Evolutionary conservation across 2,797 vertebrate genomes (phyloP), one percentile per base, ranked within the genome.

Genomic region (Tenualosa ilisha): DNA sequence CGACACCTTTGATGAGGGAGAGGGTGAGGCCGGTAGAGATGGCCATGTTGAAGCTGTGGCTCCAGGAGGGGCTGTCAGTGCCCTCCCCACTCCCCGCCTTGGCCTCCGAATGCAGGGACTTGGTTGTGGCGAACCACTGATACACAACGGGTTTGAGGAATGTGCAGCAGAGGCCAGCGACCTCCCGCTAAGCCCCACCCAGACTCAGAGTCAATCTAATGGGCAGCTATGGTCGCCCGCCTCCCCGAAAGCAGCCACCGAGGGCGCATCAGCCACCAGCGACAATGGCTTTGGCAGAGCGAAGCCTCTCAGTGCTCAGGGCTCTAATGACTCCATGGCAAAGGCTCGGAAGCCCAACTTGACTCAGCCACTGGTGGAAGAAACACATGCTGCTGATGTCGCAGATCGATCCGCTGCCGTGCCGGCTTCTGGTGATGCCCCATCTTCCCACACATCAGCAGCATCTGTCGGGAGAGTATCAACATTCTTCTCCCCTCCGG

Each of bases 131-230:
- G 94, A 59, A 26, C 93, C 84, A 0, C 90, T 96, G 8, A 91
- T 97, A 26, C 93, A 96, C 37, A 99, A 98, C 51, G 97, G 98
- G 0, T 97, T 97, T 12, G 93, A 95, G 0, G 92, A 91, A 3
- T 0, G 92, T 0, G 94, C 95, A 0, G 53, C 88, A 0, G 0
- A 50, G 11, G 81, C 37, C 0, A 90, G 91, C 0, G 12, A 84
- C 20, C 0, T 85, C 0, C 86, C 50, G 3, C 90, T 68, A 31
- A 91, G 0, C 9, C 89, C 0, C 81, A 79, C 56, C 86, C 90
- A 90, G 65, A 82, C 83, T 72, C 86, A 83, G 81, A 88, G 84
- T 46, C 90, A 88, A 82, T 87, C 91, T 61, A 92, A 81, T 72
- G 50, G 91, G 49, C 88, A 92, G 8, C 84, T 86, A 0, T 94